Evolutionary conservation across 2,888 invertebrate genomes (phyloP).

Genomic region (Empis livida): DNA sequence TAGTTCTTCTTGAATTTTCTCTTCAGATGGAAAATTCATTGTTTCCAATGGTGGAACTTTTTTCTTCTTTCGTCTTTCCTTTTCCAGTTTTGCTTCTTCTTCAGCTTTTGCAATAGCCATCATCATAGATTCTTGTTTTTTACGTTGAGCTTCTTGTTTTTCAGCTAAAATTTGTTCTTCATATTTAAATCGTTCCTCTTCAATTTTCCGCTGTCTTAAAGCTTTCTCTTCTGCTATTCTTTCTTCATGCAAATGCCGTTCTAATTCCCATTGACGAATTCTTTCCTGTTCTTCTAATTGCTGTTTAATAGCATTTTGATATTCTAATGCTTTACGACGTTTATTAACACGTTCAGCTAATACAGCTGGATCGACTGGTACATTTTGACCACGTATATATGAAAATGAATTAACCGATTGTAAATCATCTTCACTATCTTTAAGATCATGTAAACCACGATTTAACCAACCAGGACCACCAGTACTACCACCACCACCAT

Average conservation of each 20-base stretch:
- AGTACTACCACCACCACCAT: slow-evolving; percentile 4
- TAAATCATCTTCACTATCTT: slow-evolving; percentile 36
- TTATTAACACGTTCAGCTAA: slow-evolving; percentile 69
- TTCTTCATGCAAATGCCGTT: slow-evolving; percentile 61
- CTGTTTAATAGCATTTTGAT: slow-evolving; percentile 73
- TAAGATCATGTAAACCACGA: slow-evolving; percentile 39
- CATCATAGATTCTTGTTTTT: slow-evolving; percentile 60
- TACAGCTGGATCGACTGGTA: slow-evolving; percentile 64
- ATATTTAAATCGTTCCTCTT: slow-evolving; percentile 53
- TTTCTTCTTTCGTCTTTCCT: slow-evolving; percentile 39
- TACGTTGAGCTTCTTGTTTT: slow-evolving; percentile 56
- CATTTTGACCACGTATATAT: slow-evolving; percentile 75
- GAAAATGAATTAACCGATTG: slow-evolving; percentile 40
- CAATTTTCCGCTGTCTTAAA: slow-evolving; percentile 56
- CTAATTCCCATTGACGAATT: slow-evolving; percentile 60
- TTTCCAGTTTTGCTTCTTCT: slow-evolving; percentile 55
- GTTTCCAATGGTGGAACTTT: slow-evolving; percentile 17
- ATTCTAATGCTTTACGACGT: slow-evolving; percentile 69
- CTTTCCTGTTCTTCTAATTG: slow-evolving; percentile 75
- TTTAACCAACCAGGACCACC: slow-evolving; percentile 41
- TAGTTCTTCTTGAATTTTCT: slow-evolving; percentile 6
- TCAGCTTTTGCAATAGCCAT: slow-evolving; percentile 69
- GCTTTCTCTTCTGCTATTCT: slow-evolving; percentile 67
- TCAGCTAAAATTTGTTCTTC: slow-evolving; percentile 55
- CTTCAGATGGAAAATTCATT: slow-evolving; percentile 4